A percentile compares a stretch with the other conserved stretches of the same genome.
phyloP scores from a whole-genome alignment of 2,888 invertebrate genomes.

The Mimas tiliae region DNA sequence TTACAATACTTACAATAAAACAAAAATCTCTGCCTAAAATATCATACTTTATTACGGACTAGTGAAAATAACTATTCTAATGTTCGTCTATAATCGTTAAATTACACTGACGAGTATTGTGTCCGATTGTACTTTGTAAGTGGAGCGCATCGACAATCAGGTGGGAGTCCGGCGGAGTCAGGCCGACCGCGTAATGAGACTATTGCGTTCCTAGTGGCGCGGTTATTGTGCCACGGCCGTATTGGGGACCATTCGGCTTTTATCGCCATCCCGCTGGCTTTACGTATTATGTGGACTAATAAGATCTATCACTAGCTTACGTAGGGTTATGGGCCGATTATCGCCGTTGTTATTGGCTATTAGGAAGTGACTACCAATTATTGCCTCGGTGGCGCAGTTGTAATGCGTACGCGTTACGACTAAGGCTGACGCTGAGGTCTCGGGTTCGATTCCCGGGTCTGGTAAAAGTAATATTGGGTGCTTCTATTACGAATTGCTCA shows the following conservation, averaged over 20 bases:
- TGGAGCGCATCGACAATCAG: constrained; percentile 80
- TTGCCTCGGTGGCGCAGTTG: no score
- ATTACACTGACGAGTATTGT: constrained; percentile 40
- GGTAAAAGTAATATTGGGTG: no score
- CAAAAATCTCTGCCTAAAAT: no score
- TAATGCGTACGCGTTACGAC: no score
- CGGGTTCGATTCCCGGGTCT: no score
- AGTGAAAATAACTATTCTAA: background rate
- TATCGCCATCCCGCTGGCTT: background rate
- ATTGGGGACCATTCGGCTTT: background rate
- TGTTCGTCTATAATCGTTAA: constrained; percentile 23
- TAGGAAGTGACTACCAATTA: background rate
- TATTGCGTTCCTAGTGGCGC: constrained; percentile 53
- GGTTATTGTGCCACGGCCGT: constrained; percentile 16
- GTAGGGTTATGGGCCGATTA: background rate
- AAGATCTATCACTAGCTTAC: background rate
- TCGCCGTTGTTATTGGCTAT: background rate
- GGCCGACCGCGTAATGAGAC: constrained; percentile 50
- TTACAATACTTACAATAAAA: no score
- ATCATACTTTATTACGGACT: no score
- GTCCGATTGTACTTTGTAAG: constrained; percentile 55
- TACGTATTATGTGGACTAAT: constrained; percentile 1
- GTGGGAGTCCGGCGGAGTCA: constrained; percentile 69
- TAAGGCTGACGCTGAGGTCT: no score
- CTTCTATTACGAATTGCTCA: no score